Base-by-base conservation (phyloP, 2,888 invertebrate genomes). In the Bugulina stolonifera region DNA sequence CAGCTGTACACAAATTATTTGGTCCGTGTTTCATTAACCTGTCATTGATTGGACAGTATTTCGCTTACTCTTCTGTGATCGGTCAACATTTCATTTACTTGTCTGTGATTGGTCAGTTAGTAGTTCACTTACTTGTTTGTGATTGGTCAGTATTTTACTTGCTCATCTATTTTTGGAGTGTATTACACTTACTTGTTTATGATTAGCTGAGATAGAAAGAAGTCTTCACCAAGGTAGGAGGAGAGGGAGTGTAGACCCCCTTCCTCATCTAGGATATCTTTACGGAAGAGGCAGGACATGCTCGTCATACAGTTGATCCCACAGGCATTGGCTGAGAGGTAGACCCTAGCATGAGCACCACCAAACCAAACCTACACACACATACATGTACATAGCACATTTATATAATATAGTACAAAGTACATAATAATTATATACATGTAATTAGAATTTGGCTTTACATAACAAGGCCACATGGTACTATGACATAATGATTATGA, bases 271-370 rank as follows among this genome's bases (percentile, higher is more conserved):
- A 99, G 87, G 22, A 94, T 90, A 29, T 90, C 88, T 80, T 94
- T 93, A 70, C 96, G 89, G 83, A 98, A 89, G 76, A 99, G 86
- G 72, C 94, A 93, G 0, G 97, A 98, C 99, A 98, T 98, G 71
- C 99, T 99, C 1, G 97, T 98, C 78, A 96, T 95, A 84, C 98
- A 99, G 86, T 97, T 97, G 78, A 98, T 91, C 75, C 93, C 89
- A 35, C 96, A 87, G 71, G 93, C 88, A 85, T 97, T 95, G 0
- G 97, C 95, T 69, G 91, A 89, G 75, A 99, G 87, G 82, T 98
- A 98, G 86, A 97, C 92, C 72, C 98, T 89, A 73, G 97, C 94
- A 85, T 97, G 97, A 77, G 93, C 92, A 1, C 97, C 97, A 35
- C 99, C 99, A 85, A 99, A 99, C 86, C 91, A 97, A 73, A 93